These are phyloP conservation scores for Megaleporinus macrocephalus DNA, from an alignment of 2,113 vertebrate species.

Conservation along the genomic window DNA sequence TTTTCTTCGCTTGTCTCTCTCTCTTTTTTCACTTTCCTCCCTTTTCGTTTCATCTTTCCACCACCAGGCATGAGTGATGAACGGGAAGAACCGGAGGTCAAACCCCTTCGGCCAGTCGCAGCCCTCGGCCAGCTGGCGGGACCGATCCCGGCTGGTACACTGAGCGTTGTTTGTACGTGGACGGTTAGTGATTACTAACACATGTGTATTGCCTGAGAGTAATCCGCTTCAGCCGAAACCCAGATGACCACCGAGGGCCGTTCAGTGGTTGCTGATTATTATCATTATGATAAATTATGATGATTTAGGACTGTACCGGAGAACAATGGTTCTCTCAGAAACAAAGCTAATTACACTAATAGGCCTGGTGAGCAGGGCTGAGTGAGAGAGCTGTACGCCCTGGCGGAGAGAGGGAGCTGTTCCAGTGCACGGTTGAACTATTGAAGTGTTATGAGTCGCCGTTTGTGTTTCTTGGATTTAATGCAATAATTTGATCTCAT, in stretches of 20 bases:
- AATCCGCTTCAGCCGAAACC: conserved; percentile 11
- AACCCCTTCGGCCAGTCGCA: not conserved
- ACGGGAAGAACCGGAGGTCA: not conserved
- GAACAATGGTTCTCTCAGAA: not conserved
- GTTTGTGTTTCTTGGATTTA: conserved; percentile 48
- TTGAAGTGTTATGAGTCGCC: conserved; percentile 28
- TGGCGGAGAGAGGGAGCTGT: not conserved
- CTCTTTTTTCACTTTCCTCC: not conserved
- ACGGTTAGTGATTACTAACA: conserved; percentile 45
- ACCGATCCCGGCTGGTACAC: not conserved
- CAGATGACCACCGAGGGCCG: not conserved
- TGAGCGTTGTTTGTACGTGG: conserved; percentile 33
- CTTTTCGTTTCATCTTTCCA: not conserved
- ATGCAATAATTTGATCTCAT: conserved; percentile 59
- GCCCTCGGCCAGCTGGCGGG: not conserved
- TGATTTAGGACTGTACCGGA: not conserved
- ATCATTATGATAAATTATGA: not conserved
- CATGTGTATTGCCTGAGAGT: conserved; percentile 19
- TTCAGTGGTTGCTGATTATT: not conserved
- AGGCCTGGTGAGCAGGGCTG: not conserved
- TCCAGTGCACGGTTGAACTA: conserved; percentile 17
- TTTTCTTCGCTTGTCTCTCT: not conserved
- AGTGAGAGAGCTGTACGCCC: conserved; percentile 55
- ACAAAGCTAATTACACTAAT: not conserved
- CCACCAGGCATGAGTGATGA: conserved; percentile 2